Conservation (phyloP, 2,797 vertebrate species). For the Poecilia wingei region DNA sequence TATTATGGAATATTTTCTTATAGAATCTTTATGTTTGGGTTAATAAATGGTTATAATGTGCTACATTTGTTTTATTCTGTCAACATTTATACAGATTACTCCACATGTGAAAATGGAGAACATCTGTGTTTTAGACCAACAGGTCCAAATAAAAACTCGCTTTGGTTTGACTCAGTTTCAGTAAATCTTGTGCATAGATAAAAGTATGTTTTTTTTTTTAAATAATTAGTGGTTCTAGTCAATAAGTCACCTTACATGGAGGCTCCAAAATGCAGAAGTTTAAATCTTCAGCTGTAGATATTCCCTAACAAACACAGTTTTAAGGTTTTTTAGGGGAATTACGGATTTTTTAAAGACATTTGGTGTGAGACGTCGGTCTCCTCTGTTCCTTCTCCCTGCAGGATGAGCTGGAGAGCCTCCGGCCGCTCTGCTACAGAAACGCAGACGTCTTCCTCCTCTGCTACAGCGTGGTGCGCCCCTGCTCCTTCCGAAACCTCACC, state of each 20-base stretch:
- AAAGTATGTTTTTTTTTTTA: background rate
- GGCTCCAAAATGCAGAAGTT: background rate
- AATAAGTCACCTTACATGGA: too few species aligned
- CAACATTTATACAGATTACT: background rate
- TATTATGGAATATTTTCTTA: background rate
- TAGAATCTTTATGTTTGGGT: background rate
- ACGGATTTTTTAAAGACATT: background rate
- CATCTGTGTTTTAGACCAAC: background rate
- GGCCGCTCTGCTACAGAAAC: conserved; percentile 88
- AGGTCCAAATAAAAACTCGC: background rate
- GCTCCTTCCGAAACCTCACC: conserved; percentile 86
- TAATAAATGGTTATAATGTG: background rate
- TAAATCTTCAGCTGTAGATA: background rate
- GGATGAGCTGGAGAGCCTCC: conserved; percentile 81
- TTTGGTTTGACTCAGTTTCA: background rate
- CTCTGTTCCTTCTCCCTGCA: conserved; percentile 21
- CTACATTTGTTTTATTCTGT: background rate
- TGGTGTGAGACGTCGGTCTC: background rate
- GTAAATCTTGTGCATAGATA: background rate
- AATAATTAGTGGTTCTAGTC: background rate
- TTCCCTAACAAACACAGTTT: background rate
- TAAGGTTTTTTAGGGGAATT: background rate
- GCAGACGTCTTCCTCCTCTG: conserved; percentile 90
- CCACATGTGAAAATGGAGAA: background rate
- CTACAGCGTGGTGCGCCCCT: conserved; percentile 90